phyloP scores from a whole-genome alignment of 1,140 invertebrate genomes.

The Leptinotarsa defecta region DNA sequence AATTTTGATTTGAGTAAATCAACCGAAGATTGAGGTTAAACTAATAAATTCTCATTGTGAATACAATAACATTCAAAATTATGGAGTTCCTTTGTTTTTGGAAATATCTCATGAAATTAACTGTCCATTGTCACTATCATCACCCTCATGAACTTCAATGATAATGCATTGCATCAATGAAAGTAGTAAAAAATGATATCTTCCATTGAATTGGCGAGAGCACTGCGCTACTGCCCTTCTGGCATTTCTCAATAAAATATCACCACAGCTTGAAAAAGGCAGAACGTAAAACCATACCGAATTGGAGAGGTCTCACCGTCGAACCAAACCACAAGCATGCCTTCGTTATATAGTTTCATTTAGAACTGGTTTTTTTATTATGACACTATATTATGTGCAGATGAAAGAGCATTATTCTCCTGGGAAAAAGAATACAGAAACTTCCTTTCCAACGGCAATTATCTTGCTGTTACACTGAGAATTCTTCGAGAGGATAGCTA shows the following conservation, averaged over 20 bases:
- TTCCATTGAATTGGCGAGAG: too few species aligned
- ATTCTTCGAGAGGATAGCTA: constrained; percentile 15
- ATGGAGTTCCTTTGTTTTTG: too few species aligned
- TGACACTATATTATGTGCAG: constrained; percentile 37
- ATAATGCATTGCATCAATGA: too few species aligned
- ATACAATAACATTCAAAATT: too few species aligned
- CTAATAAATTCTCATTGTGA: too few species aligned
- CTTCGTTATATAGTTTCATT: constrained; percentile 25
- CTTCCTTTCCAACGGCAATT: constrained; percentile 36
- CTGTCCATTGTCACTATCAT: too few species aligned
- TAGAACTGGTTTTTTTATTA: constrained; percentile 38
- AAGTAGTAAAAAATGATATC: too few species aligned
- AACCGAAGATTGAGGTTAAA: too few species aligned
- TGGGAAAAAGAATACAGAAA: constrained; percentile 34
- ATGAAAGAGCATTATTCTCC: constrained; percentile 40
- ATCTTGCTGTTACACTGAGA: constrained; percentile 26
- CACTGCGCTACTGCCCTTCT: background rate
- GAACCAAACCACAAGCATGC: constrained; percentile 25
- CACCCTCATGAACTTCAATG: too few species aligned
- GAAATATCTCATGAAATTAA: too few species aligned
- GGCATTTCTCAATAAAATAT: constrained; percentile 11
- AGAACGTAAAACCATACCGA: constrained; percentile 21
- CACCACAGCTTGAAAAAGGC: background rate
- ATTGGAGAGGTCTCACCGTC: constrained; percentile 25
- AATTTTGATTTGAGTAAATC: too few species aligned